Evolutionary conservation across 53 echinoderm and acorn worm species (phyloP).

Genomic region (Holothuria scabra): DNA sequence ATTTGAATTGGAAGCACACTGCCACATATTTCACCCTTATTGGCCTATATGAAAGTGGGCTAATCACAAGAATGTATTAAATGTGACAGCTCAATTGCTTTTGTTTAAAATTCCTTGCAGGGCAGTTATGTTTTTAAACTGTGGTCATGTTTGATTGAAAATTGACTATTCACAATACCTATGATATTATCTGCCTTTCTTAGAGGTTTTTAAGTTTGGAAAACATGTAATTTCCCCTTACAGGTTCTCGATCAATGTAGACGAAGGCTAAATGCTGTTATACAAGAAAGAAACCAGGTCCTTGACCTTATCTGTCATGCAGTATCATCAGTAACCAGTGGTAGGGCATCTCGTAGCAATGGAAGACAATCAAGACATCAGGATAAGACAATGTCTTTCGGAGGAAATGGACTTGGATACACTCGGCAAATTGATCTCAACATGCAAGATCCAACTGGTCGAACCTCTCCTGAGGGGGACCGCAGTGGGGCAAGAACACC

Average conservation of each 20-base stretch:
- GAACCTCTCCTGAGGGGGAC: slow-evolving; percentile 37
- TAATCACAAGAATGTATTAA: too few relatives aligned
- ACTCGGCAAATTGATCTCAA: slow-evolving; percentile 86
- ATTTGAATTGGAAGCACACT: too few relatives aligned
- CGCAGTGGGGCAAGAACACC: slow-evolving; percentile 51
- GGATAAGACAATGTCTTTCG: slow-evolving; percentile 79
- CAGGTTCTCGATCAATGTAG: slow-evolving; percentile 93
- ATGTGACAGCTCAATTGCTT: too few relatives aligned
- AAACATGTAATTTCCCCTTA: not conserved
- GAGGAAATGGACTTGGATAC: slow-evolving; percentile 85
- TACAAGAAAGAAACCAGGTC: slow-evolving; percentile 97
- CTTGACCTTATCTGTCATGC: slow-evolving; percentile 98
- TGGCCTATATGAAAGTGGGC: too few relatives aligned
- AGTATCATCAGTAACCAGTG: slow-evolving; percentile 92
- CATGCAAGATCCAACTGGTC: slow-evolving; percentile 55
- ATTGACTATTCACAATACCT: not conserved
- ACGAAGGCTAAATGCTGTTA: slow-evolving; percentile 89
- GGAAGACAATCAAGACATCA: slow-evolving; percentile 75
- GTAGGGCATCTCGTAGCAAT: slow-evolving; percentile 85
- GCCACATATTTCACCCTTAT: too few relatives aligned
- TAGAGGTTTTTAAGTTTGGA: not conserved
- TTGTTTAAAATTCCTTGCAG: too few relatives aligned
- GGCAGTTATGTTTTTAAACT: too few relatives aligned
- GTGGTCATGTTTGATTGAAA: too few relatives aligned
- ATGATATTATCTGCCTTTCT: not conserved